A percentile compares a stretch with the other conserved stretches of the same genome.
Evolutionary conservation across 2,113 vertebrate species (phyloP).

Genomic region (Heptranchias perlo): DNA sequence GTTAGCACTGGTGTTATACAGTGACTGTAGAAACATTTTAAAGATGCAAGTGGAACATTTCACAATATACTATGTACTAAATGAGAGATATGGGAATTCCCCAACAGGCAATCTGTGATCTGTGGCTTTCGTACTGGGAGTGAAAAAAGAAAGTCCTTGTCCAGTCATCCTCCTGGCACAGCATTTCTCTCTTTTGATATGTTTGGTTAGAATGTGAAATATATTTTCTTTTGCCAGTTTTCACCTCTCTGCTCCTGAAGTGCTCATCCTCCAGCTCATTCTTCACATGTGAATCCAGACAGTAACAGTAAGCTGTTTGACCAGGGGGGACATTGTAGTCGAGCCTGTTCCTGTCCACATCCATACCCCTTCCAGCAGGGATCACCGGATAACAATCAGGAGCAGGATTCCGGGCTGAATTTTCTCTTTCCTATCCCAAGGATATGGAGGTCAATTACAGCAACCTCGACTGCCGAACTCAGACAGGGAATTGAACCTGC

Average conservation of each 20-base stretch:
- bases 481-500: no score
- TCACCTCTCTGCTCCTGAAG: neutral
- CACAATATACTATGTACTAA: neutral
- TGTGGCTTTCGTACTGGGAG: neutral
- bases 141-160: neutral
- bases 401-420: no score
- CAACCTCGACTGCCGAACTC: no score
- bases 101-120: neutral
- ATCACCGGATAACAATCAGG: neutral
- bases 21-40: neutral
- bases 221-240: neutral
- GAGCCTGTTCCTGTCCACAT: neutral
- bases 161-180: neutral
- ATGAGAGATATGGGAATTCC: neutral
- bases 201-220: neutral
- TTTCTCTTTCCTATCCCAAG: neutral
- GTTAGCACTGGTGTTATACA: neutral
- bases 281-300: neutral
- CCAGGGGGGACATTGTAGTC: no score
- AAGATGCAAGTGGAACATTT: neutral
- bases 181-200: neutral
- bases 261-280: neutral
- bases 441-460: neutral
- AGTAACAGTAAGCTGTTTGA: neutral
- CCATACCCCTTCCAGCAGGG: neutral